A percentile compares a stretch with the other conserved stretches of the same genome.
Conservation (phyloP, 2,113 vertebrate genomes). For the Lota lota region DNA sequence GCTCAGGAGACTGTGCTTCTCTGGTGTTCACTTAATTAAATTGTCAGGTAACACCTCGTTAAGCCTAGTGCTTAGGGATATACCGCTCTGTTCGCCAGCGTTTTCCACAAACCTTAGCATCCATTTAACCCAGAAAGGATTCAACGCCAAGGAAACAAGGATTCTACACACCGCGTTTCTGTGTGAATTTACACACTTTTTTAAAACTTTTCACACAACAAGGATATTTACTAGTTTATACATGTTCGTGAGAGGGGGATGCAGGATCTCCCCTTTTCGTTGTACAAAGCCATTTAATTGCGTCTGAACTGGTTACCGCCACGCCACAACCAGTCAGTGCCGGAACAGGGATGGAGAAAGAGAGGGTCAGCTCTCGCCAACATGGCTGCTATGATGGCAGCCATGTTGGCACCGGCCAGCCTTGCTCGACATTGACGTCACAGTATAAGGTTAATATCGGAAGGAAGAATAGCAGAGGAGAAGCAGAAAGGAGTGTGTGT, state of each 20-base stretch:
- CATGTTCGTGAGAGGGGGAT: too few species aligned
- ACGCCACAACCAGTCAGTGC: conserved; percentile 51
- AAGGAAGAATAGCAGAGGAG: conserved; percentile 29
- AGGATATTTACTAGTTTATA: too few species aligned
- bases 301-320: conserved; percentile 33
- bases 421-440: conserved; percentile 60
- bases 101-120: background rate
- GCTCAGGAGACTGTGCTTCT: conserved; percentile 38
- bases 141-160: background rate
- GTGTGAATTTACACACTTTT: too few species aligned
- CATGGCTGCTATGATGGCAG: conserved; percentile 63
- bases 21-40: conserved; percentile 62
- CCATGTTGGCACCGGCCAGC: conserved; percentile 60
- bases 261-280: too few species aligned
- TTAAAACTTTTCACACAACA: too few species aligned
- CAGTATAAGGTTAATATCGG: conserved; percentile 53
- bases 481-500: conserved; percentile 8
- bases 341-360: conserved; percentile 56
- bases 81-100: background rate
- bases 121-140: background rate
- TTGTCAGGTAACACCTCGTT: conserved; percentile 62
- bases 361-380: conserved; percentile 68
- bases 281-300: background rate
- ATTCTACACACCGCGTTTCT: too few species aligned
- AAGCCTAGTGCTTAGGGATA: conserved; percentile 38